These are phyloP conservation scores for Eristalis intricaria DNA, from an alignment of 2,888 invertebrate species.

Conservation along the genomic window DNA sequence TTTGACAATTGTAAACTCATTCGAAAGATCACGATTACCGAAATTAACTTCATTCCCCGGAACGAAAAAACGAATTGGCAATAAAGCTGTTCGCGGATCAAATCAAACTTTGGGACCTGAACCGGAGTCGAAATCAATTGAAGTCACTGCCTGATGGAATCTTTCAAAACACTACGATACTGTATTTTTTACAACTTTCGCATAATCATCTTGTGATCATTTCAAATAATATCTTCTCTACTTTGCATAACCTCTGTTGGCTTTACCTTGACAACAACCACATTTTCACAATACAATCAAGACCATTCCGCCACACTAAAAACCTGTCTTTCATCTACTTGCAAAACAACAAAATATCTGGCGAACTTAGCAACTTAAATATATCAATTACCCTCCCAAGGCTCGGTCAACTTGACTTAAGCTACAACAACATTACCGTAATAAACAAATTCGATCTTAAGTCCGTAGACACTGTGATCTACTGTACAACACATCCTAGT, in stretches of 20 bases:
- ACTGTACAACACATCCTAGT: too few species aligned
- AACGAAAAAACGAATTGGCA: conserved; percentile 84
- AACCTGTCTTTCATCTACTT: conserved; percentile 80
- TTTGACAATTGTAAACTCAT: conserved; percentile 85
- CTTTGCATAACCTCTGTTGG: conserved; percentile 77
- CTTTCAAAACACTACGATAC: conserved; percentile 83
- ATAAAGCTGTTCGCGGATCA: conserved; percentile 85
- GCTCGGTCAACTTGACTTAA: conserved; percentile 83
- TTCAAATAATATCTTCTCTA: conserved; percentile 80
- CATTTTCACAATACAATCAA: conserved; percentile 78
- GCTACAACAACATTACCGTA: conserved; percentile 85
- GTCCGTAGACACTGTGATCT: conserved; percentile 75
- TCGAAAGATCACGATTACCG: conserved; percentile 84
- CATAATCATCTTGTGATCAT: conserved; percentile 85
- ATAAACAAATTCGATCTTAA: conserved; percentile 78
- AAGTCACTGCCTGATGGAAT: conserved; percentile 83
- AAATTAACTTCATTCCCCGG: conserved; percentile 84
- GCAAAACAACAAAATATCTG: conserved; percentile 82
- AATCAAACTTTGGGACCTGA: conserved; percentile 84
- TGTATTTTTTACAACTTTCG: conserved; percentile 85
- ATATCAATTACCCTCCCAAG: neutral
- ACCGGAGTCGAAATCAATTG: conserved; percentile 86
- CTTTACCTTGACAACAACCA: conserved; percentile 83
- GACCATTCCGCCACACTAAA: conserved; percentile 83
- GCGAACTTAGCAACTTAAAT: conserved; percentile 76